phyloP scores from a whole-genome alignment of 2,797 vertebrate species.

The Leuciscus waleckii region DNA sequence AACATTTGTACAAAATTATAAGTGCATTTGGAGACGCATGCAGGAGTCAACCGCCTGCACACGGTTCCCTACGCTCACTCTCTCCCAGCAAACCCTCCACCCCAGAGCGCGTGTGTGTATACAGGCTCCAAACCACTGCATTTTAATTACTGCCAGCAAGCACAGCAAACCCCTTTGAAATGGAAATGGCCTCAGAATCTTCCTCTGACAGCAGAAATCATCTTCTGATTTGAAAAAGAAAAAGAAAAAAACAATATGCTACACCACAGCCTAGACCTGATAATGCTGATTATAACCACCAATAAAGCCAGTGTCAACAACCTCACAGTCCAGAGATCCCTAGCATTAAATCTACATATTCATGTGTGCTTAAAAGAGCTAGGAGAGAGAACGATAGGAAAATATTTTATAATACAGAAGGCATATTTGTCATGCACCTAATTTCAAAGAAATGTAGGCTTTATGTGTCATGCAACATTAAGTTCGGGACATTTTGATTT shows the following conservation, averaged over 20 bases:
- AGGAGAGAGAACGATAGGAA: slow-evolving; percentile 29
- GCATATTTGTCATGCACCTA: slow-evolving; percentile 37
- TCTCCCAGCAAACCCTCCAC: slow-evolving; percentile 82
- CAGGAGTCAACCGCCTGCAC: slow-evolving; percentile 86
- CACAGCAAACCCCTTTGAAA: slow-evolving; percentile 96
- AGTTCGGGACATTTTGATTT: slow-evolving; percentile 24
- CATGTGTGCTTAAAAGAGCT: slow-evolving; percentile 65
- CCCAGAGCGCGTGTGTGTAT: slow-evolving; percentile 67
- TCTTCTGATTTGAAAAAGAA: slow-evolving; percentile 86
- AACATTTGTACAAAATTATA: slow-evolving; percentile 92
- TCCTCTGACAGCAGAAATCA: slow-evolving; percentile 92
- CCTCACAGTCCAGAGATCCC: slow-evolving; percentile 64
- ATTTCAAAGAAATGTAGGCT: slow-evolving; percentile 30
- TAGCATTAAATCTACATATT: slow-evolving; percentile 79
- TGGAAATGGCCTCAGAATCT: slow-evolving; percentile 93
- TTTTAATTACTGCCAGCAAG: slow-evolving; percentile 98
- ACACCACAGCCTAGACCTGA: slow-evolving; percentile 92
- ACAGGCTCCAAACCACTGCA: slow-evolving; percentile 91
- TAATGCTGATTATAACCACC: slow-evolving; percentile 84
- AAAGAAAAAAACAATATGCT: slow-evolving; percentile 86
- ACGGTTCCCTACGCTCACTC: slow-evolving; percentile 75
- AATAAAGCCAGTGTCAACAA: slow-evolving; percentile 68
- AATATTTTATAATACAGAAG: slow-evolving; percentile 49
- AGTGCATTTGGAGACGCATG: slow-evolving; percentile 88
- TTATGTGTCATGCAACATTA: background rate